phyloP scores from a whole-genome alignment of 2,888 invertebrate genomes.

The Luperina testacea region DNA sequence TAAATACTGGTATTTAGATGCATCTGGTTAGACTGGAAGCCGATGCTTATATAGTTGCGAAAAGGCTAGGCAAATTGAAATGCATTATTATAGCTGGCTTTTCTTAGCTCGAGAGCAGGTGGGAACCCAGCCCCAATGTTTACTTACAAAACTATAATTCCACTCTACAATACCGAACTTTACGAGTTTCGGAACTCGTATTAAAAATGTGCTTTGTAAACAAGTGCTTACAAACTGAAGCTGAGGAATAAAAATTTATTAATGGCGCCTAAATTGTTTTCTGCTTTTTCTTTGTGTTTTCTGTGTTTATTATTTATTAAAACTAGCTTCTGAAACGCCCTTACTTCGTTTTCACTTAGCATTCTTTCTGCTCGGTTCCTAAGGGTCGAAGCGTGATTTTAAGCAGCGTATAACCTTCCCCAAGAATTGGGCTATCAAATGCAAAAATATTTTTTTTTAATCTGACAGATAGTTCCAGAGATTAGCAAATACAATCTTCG shows the following conservation, averaged over 20 bases:
- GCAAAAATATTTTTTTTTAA: no score
- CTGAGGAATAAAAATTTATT: conserved; percentile 9
- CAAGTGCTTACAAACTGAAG: conserved; percentile 29
- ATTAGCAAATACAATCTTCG: no score
- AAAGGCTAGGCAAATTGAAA: background rate
- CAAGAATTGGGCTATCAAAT: no score
- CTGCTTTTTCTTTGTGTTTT: background rate
- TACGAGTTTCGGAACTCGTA: conserved; percentile 45
- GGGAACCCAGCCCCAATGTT: background rate
- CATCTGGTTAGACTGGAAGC: no score
- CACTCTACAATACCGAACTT: conserved; percentile 13
- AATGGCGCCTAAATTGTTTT: conserved; percentile 11
- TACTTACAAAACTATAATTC: conserved; percentile 32
- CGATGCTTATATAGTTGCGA: background rate
- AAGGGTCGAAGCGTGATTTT: no score
- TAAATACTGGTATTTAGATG: no score
- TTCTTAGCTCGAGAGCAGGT: background rate
- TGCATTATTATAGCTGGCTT: background rate
- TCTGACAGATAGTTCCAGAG: no score
- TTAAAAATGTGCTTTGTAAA: conserved; percentile 45
- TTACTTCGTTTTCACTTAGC: no score
- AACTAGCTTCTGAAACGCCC: background rate
- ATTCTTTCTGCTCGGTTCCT: no score
- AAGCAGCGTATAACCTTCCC: no score
- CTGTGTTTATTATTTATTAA: background rate